phyloP scores from a whole-genome alignment of 1,140 invertebrate species.

The Cyrtorhinus lividipennis region DNA sequence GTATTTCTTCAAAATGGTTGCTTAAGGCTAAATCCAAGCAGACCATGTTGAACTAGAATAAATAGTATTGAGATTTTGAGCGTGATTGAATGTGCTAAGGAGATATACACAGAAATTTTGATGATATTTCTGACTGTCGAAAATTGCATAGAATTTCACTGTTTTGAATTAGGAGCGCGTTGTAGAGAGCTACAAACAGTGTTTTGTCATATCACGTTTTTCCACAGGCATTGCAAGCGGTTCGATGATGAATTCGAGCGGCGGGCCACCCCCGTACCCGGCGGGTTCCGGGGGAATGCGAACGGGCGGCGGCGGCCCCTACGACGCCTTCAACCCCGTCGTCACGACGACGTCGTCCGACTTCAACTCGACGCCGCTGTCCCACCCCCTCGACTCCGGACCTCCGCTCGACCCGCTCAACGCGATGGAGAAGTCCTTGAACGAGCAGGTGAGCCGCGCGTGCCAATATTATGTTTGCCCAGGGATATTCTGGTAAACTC shows the following conservation, averaged over 20 bases:
- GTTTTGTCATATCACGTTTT: too few species aligned
- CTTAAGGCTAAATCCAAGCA: too few species aligned
- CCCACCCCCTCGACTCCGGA: constrained; percentile 65
- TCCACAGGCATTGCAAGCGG: constrained; percentile 56
- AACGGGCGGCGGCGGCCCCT: constrained; percentile 27
- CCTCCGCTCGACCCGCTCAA: constrained; percentile 69
- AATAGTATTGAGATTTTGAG: too few species aligned
- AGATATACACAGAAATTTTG: too few species aligned
- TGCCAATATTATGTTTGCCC: neutral
- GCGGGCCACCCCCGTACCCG: constrained; percentile 30
- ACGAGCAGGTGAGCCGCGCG: constrained; percentile 71
- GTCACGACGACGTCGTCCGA: constrained; percentile 25
- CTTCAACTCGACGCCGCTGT: constrained; percentile 36
- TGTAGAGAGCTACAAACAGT: too few species aligned
- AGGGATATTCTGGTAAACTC: too few species aligned
- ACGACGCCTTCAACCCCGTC: constrained; percentile 34
- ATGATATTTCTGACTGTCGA: too few species aligned
- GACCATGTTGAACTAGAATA: too few species aligned
- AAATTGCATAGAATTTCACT: too few species aligned
- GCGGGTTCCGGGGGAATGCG: constrained; percentile 20
- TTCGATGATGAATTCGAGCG: constrained; percentile 56
- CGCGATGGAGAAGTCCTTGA: constrained; percentile 80
- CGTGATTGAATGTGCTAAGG: too few species aligned
- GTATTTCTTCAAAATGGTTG: too few species aligned
- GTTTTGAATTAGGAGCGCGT: too few species aligned